A percentile compares a stretch with the other conserved stretches of the same genome.
Evolutionary conservation across 2,888 invertebrate genomes (phyloP).

Genomic region (Geophilus truncorum): DNA sequence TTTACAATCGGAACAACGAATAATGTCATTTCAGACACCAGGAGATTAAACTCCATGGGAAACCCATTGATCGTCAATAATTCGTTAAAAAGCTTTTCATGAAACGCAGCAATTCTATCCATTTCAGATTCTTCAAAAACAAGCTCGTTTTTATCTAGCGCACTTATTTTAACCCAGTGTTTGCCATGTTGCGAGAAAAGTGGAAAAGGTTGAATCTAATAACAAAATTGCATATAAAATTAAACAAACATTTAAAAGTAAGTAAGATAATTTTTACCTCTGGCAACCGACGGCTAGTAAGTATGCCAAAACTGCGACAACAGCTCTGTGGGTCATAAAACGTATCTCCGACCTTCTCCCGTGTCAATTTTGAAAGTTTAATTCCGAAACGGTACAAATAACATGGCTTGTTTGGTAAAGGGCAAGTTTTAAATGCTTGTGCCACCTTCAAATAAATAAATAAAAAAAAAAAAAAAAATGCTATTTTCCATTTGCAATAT

Average conservation of each 20-base stretch:
- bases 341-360: neutral
- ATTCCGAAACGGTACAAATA: neutral
- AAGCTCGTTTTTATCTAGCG: neutral
- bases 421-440: neutral
- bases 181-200: neutral
- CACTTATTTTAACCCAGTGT: neutral
- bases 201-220: neutral
- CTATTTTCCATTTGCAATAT: no score
- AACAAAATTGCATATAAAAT: neutral
- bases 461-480: neutral
- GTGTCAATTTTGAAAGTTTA: neutral
- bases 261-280: neutral
- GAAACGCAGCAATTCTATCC: neutral
- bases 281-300: neutral
- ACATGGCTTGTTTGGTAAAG: neutral
- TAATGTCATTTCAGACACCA: neutral
- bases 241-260: neutral
- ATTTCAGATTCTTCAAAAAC: neutral
- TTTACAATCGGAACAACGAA: neutral
- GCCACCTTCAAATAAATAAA: neutral
- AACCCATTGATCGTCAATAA: neutral
- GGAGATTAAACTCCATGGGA: neutral
- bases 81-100: neutral
- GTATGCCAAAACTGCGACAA: neutral
- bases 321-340: neutral